Conservation (phyloP, 2,797 vertebrate genomes). For the Amazonetta brasiliensis region DNA sequence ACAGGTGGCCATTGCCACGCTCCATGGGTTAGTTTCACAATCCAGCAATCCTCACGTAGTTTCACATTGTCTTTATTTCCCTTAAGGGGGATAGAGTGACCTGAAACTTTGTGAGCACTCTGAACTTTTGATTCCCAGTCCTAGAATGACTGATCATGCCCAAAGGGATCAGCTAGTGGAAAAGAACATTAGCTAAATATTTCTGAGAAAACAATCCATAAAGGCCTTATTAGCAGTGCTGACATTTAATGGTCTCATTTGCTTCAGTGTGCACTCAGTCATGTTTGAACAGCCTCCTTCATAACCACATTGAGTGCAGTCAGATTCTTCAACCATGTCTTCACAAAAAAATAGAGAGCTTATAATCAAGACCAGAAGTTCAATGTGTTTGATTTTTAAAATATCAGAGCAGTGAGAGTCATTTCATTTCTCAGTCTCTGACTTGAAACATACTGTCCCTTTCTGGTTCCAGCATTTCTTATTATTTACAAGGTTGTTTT, state of each 20-base stretch:
- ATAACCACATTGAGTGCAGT: neutral
- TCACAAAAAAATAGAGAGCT: neutral
- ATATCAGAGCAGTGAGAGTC: neutral
- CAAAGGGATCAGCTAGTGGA: neutral
- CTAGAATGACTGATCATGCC: neutral
- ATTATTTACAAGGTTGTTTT: neutral
- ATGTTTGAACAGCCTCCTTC: neutral
- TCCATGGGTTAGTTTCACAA: neutral
- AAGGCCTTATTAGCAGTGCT: neutral
- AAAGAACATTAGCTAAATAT: neutral
- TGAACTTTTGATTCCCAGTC: neutral
- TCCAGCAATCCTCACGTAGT: neutral
- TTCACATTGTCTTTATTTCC: neutral
- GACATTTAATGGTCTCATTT: neutral
- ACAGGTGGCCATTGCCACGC: neutral
- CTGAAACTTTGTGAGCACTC: neutral
- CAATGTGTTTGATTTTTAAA: neutral
- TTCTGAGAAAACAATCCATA: slow-evolving; percentile 14
- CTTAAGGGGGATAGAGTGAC: neutral
- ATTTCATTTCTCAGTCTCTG: slow-evolving; percentile 2
- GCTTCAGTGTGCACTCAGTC: neutral
- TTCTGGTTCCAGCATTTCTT: neutral
- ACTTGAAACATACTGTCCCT: neutral
- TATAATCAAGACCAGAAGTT: neutral
- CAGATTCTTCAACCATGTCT: neutral